These are phyloP conservation scores for Agrilus cyanescens DNA, from an alignment of 2,888 invertebrate genomes.

Conservation along the genomic window DNA sequence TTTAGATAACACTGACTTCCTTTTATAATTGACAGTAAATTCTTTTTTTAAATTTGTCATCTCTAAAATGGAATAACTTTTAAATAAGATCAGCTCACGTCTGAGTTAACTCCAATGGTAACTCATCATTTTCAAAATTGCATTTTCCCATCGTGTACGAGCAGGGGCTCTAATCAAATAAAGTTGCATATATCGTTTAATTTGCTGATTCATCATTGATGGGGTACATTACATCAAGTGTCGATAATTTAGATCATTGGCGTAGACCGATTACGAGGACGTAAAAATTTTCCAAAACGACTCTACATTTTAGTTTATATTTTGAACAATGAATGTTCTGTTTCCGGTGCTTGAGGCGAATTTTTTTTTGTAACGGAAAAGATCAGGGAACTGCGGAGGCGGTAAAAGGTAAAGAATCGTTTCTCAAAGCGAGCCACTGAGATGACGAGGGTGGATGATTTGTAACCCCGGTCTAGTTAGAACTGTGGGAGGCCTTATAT, in stretches of 20 bases:
- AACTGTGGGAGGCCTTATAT: slow-evolving; percentile 27
- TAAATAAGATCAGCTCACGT: too few relatives aligned
- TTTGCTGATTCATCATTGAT: slow-evolving; percentile 19
- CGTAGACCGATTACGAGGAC: slow-evolving; percentile 3
- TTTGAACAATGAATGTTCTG: too few relatives aligned
- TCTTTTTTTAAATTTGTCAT: too few relatives aligned
- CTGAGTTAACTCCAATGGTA: too few relatives aligned
- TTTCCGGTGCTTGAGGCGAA: neutral
- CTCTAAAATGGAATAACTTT: too few relatives aligned
- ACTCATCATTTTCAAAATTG: too few relatives aligned
- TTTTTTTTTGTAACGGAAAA: neutral
- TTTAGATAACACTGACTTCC: too few relatives aligned
- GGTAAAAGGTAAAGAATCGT: neutral
- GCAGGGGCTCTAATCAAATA: slow-evolving; percentile 19
- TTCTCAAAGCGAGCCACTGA: slow-evolving; percentile 22
- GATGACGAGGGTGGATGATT: slow-evolving; percentile 29
- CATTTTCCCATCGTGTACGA: too few relatives aligned
- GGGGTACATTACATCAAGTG: slow-evolving; percentile 13
- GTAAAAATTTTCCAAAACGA: slow-evolving; percentile 1
- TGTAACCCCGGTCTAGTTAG: slow-evolving; percentile 28
- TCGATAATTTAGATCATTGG: slow-evolving; percentile 10
- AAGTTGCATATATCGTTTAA: slow-evolving; percentile 19
- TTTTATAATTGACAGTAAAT: too few relatives aligned
- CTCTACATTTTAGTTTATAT: too few relatives aligned
- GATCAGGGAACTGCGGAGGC: too few relatives aligned